A percentile compares a stretch with the other conserved stretches of the same genome.
Conservation (phyloP, 2,888 invertebrate genomes). For the Amblyjoppa proteus region DNA sequence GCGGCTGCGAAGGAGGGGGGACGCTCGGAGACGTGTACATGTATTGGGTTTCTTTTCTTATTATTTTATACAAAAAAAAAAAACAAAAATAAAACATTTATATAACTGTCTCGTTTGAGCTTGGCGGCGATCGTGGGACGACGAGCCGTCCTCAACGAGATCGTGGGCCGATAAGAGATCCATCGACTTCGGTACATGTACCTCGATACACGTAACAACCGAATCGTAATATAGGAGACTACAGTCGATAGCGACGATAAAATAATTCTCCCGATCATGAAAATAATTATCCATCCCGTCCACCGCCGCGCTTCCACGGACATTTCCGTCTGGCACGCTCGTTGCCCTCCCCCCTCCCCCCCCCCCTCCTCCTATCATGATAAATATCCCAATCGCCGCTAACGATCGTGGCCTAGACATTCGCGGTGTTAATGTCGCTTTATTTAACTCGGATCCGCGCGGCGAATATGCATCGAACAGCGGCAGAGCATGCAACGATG, state of each 20-base stretch:
- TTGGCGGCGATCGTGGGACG: slow-evolving; percentile 13
- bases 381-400: slow-evolving; percentile 3
- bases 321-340: neutral
- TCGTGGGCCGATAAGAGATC: neutral
- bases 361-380: neutral
- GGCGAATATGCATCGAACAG: slow-evolving; percentile 1
- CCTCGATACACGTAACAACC: neutral
- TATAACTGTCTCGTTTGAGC: slow-evolving; percentile 21
- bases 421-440: slow-evolving; percentile 14
- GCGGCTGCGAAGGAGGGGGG: slow-evolving; percentile 12
- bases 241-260: neutral
- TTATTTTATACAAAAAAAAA: neutral
- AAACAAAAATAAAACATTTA: neutral
- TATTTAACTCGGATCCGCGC: slow-evolving; percentile 11
- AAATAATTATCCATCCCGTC: neutral
- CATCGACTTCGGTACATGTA: neutral
- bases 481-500: neutral
- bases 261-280: neutral
- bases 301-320: neutral
- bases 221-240: neutral
- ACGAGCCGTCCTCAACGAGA: slow-evolving; percentile 27
- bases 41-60: neutral
- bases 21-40: neutral
- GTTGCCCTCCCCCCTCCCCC: neutral
- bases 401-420: neutral